Conservation (phyloP, 1,140 invertebrate species). For the Teleopsis dalmanni region DNA sequence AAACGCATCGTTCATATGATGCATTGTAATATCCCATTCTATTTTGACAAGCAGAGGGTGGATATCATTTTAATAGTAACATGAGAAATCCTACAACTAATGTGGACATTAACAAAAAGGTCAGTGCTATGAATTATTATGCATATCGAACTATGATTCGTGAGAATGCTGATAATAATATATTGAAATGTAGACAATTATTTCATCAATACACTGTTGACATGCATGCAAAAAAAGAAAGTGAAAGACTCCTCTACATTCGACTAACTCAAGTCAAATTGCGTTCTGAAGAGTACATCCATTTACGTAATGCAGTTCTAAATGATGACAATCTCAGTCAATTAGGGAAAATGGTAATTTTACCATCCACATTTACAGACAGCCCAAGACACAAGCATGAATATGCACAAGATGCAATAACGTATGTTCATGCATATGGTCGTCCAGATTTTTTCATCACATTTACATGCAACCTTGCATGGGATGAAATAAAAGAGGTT, state of each 20-base stretch:
- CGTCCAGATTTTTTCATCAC: conserved; percentile 45
- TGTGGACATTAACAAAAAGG: conserved; percentile 28
- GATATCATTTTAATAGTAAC: conserved; percentile 31
- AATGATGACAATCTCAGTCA: not conserved
- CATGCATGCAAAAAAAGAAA: conserved; percentile 10
- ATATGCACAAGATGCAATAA: conserved; percentile 44
- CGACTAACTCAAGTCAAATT: conserved; percentile 11
- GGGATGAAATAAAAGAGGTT: conserved; percentile 34
- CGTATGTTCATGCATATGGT: conserved; percentile 41
- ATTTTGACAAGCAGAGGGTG: conserved; percentile 44
- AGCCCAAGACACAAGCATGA: conserved; percentile 44
- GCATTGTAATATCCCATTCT: conserved; percentile 46
- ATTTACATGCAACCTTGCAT: conserved; percentile 48
- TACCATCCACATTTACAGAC: conserved; percentile 46
- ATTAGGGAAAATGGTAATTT: conserved; percentile 1
- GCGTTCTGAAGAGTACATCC: conserved; percentile 13
- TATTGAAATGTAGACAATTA: conserved; percentile 10
- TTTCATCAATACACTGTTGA: conserved; percentile 4
- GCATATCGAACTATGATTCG: conserved; percentile 42
- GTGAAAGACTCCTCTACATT: conserved; percentile 8
- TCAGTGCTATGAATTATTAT: conserved; percentile 42
- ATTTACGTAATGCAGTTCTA: conserved; percentile 8
- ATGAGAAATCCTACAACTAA: conserved; percentile 7
- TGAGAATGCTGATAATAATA: conserved; percentile 30
- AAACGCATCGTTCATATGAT: conserved; percentile 43